phyloP scores from a whole-genome alignment of 2,888 invertebrate species.

The Tachina fera region DNA sequence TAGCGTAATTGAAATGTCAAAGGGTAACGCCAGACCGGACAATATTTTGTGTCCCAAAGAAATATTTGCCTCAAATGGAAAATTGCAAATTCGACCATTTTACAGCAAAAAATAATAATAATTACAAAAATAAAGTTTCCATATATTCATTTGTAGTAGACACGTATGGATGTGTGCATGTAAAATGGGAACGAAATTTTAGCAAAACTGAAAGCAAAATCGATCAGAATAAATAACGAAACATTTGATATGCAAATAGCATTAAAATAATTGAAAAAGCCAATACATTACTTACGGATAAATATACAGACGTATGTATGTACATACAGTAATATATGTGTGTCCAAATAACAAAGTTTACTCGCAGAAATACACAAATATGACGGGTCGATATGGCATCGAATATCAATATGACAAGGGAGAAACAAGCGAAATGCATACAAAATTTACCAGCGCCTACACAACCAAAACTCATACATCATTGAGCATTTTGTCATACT shows the following conservation, averaged over 20 bases:
- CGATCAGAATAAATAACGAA: slow-evolving; percentile 52
- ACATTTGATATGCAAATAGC: slow-evolving; percentile 70
- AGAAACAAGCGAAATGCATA: neutral
- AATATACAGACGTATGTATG: neutral
- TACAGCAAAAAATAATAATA: slow-evolving; percentile 14
- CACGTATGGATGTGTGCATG: neutral
- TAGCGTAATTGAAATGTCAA: slow-evolving; percentile 57
- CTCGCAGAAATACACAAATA: neutral
- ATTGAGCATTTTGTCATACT: slow-evolving; percentile 58
- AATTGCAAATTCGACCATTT: slow-evolving; percentile 18
- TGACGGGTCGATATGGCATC: neutral
- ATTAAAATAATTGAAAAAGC: slow-evolving; percentile 71
- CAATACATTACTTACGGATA: slow-evolving; percentile 47
- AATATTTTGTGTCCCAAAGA: slow-evolving; percentile 27
- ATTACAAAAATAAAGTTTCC: slow-evolving; percentile 42
- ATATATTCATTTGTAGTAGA: slow-evolving; percentile 30
- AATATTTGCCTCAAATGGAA: slow-evolving; percentile 33
- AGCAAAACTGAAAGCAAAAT: slow-evolving; percentile 15
- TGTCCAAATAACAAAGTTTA: slow-evolving; percentile 1
- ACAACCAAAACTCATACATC: slow-evolving; percentile 54
- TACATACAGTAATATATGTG: too few species aligned
- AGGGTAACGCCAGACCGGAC: slow-evolving; percentile 34
- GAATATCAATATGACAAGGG: neutral
- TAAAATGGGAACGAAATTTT: slow-evolving; percentile 11
- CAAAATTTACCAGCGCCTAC: slow-evolving; percentile 20